Percentiles rank a stretch among this genome's conserved stretches.
Evolutionary conservation across 2,888 invertebrate species (phyloP).

Genomic region (Napeogenes inachia): DNA sequence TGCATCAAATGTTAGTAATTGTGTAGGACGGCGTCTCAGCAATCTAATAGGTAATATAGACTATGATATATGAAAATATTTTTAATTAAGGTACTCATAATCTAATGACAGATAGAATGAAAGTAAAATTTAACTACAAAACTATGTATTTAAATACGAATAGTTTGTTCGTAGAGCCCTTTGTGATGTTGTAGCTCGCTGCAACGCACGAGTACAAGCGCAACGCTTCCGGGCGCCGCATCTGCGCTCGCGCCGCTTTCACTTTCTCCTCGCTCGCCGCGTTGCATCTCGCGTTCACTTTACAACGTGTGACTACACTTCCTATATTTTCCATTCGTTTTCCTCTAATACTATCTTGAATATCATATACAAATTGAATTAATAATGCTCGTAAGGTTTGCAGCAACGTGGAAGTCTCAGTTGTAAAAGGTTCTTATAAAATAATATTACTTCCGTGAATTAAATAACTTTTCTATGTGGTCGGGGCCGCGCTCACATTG

Average conservation of each 20-base stretch:
- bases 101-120: not conserved
- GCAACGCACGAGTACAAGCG: constrained; percentile 42
- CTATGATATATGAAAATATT: no score
- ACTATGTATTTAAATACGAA: constrained; percentile 16
- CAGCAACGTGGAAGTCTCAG: not conserved
- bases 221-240: constrained; percentile 70
- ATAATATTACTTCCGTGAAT: constrained; percentile 35
- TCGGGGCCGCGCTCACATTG: constrained; percentile 55
- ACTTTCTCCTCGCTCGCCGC: constrained; percentile 66
- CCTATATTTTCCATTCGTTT: constrained; percentile 54
- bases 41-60: no score
- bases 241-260: constrained; percentile 72
- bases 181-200: constrained; percentile 51
- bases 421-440: constrained; percentile 22
- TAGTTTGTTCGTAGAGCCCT: constrained; percentile 36
- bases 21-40: no score
- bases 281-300: constrained; percentile 58
- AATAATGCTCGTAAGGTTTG: not conserved
- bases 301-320: constrained; percentile 50
- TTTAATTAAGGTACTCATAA: not conserved
- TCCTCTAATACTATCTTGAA: constrained; percentile 39
- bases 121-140: constrained; percentile 11
- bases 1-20: no score
- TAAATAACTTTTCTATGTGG: constrained; percentile 52
- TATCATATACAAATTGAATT: not conserved